These are phyloP conservation scores for Manduca sexta DNA, from an alignment of 1,140 invertebrate genomes.

Conservation along the genomic window DNA sequence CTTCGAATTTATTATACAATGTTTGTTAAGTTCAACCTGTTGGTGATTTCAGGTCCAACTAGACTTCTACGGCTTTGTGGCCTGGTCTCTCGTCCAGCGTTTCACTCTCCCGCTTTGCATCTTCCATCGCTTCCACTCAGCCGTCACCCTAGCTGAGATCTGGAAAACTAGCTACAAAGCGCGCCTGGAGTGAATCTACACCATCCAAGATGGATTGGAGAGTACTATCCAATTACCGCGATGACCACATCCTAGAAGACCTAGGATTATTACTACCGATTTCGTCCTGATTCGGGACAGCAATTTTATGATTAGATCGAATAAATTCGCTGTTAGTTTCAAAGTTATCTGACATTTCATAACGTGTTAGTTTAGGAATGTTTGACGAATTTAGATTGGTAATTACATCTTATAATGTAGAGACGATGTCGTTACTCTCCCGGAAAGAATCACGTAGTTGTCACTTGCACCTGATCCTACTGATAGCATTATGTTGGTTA, in stretches of 20 bases:
- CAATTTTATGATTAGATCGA: constrained; percentile 50
- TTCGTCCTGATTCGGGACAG: constrained; percentile 65
- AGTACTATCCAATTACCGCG: constrained; percentile 32
- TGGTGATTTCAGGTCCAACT: constrained; percentile 83
- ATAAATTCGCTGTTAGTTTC: constrained; percentile 47
- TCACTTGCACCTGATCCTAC: constrained; percentile 9
- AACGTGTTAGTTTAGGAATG: constrained; percentile 39
- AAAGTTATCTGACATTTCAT: constrained; percentile 44
- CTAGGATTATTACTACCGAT: constrained; percentile 34
- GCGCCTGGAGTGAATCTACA: constrained; percentile 80
- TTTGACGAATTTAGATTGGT: constrained; percentile 36
- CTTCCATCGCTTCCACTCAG: constrained; percentile 97
- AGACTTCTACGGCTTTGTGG: constrained; percentile 94
- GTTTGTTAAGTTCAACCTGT: too few relatives aligned
- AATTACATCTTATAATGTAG: constrained; percentile 22
- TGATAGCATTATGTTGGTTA: constrained; percentile 28
- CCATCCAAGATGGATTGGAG: constrained; percentile 14
- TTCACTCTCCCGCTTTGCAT: constrained; percentile 96
- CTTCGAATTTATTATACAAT: too few relatives aligned
- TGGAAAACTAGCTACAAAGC: constrained; percentile 99
- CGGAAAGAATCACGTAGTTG: constrained; percentile 28
- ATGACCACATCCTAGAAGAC: constrained; percentile 24
- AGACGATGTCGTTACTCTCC: constrained; percentile 32
- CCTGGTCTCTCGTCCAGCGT: constrained; percentile 95
- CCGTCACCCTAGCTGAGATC: constrained; percentile 96